Conservation (phyloP, 2,888 invertebrate genomes). For the Trichopria drosophilae region DNA sequence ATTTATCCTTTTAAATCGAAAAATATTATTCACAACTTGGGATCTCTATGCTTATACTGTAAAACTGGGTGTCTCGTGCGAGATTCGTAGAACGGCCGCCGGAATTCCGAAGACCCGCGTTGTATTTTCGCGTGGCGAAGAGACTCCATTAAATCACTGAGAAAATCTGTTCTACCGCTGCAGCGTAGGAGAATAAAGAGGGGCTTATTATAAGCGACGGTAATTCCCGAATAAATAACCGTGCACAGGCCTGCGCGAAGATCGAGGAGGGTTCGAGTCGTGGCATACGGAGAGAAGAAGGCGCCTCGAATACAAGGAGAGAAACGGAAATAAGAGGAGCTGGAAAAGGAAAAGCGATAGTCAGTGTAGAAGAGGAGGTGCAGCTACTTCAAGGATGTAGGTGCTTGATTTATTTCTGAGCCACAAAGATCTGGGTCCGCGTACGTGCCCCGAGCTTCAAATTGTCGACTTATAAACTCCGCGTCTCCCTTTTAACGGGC, state of each 20-base stretch:
- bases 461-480: conserved; percentile 59
- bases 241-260: conserved; percentile 46
- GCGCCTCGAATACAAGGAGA: conserved; percentile 11
- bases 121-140: conserved; percentile 31
- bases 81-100: neutral
- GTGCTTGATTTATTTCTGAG: conserved; percentile 57
- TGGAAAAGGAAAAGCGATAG: conserved; percentile 18
- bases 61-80: too few relatives aligned
- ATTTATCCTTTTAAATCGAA: too few relatives aligned
- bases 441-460: conserved; percentile 58
- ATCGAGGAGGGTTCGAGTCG: conserved; percentile 45
- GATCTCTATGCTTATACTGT: too few relatives aligned
- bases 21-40: too few relatives aligned
- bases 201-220: conserved; percentile 58
- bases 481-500: conserved; percentile 26
- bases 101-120: conserved; percentile 12
- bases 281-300: conserved; percentile 12
- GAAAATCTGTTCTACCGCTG: conserved; percentile 54
- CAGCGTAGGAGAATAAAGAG: conserved; percentile 54
- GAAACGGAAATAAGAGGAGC: conserved; percentile 18
- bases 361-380: conserved; percentile 20
- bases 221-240: conserved; percentile 59
- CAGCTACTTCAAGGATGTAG: conserved; percentile 20
- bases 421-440: conserved; percentile 56
- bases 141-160: conserved; percentile 56